Percentiles rank a stretch among this genome's conserved stretches.
Evolutionary conservation across 2,888 invertebrate species (phyloP).

Genomic region (Monopis laevigella): DNA sequence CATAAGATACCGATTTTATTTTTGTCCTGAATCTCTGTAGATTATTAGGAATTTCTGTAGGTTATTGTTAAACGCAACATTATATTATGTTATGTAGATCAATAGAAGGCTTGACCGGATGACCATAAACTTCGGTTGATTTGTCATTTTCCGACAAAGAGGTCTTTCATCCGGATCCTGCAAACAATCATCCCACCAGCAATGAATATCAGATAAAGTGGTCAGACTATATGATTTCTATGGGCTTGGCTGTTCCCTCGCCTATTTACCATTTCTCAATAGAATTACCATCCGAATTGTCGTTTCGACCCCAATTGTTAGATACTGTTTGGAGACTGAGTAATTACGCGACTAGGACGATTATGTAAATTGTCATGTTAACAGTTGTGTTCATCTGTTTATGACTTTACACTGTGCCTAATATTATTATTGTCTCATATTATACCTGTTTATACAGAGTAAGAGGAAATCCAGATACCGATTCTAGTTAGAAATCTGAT

Average conservation of each 20-base stretch:
- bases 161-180: conserved; percentile 5
- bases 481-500: no score
- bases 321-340: not conserved
- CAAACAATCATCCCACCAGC: conserved; percentile 6
- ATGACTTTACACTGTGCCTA: no score
- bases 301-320: conserved; percentile 2
- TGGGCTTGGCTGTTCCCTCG: not conserved
- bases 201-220: conserved; percentile 11
- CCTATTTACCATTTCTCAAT: conserved; percentile 7
- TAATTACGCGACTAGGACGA: conserved; percentile 3
- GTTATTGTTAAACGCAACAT: no score
- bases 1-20: no score
- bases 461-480: no score
- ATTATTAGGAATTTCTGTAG: no score
- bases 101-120: conserved; percentile 27
- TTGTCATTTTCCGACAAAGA: conserved; percentile 23
- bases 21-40: no score
- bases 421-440: no score
- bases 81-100: no score
- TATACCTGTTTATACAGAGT: no score
- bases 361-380: conserved; percentile 5
- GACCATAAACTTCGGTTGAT: conserved; percentile 36
- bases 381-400: conserved; percentile 1
- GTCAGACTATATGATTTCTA: conserved; percentile 6
- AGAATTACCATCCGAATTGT: not conserved